Evolutionary conservation across 1,140 invertebrate genomes (phyloP), one percentile per base, ranked within the genome.

Genomic region (Anoplophora glabripennis): DNA sequence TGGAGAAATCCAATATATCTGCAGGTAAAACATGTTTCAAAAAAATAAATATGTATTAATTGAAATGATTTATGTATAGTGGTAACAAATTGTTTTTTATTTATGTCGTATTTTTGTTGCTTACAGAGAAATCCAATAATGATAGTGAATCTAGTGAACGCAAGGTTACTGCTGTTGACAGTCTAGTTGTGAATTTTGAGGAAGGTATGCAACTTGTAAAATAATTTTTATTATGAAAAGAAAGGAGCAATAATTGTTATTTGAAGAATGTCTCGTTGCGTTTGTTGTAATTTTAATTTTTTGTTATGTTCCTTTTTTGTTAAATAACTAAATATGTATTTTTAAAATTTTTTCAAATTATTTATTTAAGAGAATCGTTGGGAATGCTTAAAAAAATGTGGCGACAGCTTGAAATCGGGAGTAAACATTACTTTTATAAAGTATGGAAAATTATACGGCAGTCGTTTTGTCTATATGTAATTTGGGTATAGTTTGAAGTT

Each of bases 151-250:
- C 17, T 14, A 54, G 28, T 42, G 52, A 54, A 28, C 38, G 52
- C 10, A 54, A 33, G 14, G 52, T 54, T 21, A 54, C 72, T 28
- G 63, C 70, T 14, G 83, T 86, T 44, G 85, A 87, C 70, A 81
- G 84, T 57, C 79, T 88, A 64, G 86, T 87, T 66, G 85, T 87
- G 66, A 86, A 84, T 79, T 87, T 88, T 75, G 86, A 87, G 80
- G 86, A 88, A 86, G 86, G 86, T 86, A 87, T 87, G 85, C 83
- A 83, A 72, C 81, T 88, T 77, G 86, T 85, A 80, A 86, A 72
- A 40, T 70, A 68, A 63, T 58, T 58, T 53, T 54, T 36, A 49
- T n/a, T 49, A 21, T n/a, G 11, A 51, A 51, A 41, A 54, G 21
- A 54, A 36, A n/a, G 28, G n/a, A 49, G 47, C 14, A 12, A 28